Evolutionary conservation across 2,113 vertebrate genomes (phyloP).

Genomic region (Epinephelus moara): DNA sequence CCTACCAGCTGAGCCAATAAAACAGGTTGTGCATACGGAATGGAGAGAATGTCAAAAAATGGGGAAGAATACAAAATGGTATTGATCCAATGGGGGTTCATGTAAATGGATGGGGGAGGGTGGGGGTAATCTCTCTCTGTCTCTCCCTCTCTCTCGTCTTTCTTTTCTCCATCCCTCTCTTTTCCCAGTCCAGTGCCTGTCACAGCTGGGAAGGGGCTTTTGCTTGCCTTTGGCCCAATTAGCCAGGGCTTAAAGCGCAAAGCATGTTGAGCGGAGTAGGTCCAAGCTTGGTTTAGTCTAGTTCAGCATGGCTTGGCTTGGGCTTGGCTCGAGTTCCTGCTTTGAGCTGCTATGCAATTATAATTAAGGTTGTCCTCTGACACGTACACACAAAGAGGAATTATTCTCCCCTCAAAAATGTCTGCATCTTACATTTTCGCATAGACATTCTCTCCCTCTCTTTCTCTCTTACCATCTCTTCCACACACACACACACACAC

Average conservation of each 20-base stretch:
- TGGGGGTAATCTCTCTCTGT: slow-evolving; percentile 39
- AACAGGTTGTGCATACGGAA: slow-evolving; percentile 53
- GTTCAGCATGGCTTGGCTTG: slow-evolving; percentile 81
- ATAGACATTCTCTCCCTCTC: slow-evolving; percentile 35
- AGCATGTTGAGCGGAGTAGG: slow-evolving; percentile 72
- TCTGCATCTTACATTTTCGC: slow-evolving; percentile 61
- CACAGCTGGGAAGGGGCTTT: slow-evolving; percentile 78
- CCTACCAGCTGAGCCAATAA: slow-evolving; percentile 61
- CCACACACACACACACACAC: slow-evolving; percentile 45
- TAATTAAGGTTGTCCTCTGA: slow-evolving; percentile 80
- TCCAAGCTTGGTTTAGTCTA: slow-evolving; percentile 77
- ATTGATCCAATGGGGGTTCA: slow-evolving; percentile 67
- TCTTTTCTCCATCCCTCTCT: slow-evolving; percentile 55
- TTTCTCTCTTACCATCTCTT: slow-evolving; percentile 23
- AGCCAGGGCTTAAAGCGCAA: slow-evolving; percentile 78
- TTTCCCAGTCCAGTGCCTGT: slow-evolving; percentile 72
- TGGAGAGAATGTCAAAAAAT: slow-evolving; percentile 45
- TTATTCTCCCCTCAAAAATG: slow-evolving; percentile 59
- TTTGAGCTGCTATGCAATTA: slow-evolving; percentile 80
- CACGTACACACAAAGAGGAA: slow-evolving; percentile 69
- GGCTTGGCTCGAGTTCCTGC: slow-evolving; percentile 65
- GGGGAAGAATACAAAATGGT: slow-evolving; percentile 57
- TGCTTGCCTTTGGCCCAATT: slow-evolving; percentile 82
- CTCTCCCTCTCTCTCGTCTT: slow-evolving; percentile 26
- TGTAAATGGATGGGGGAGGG: slow-evolving; percentile 58